A percentile compares a stretch with the other conserved stretches of the same genome.
Evolutionary conservation across 2,888 invertebrate species (phyloP).

Genomic region (Capitulum mitella): DNA sequence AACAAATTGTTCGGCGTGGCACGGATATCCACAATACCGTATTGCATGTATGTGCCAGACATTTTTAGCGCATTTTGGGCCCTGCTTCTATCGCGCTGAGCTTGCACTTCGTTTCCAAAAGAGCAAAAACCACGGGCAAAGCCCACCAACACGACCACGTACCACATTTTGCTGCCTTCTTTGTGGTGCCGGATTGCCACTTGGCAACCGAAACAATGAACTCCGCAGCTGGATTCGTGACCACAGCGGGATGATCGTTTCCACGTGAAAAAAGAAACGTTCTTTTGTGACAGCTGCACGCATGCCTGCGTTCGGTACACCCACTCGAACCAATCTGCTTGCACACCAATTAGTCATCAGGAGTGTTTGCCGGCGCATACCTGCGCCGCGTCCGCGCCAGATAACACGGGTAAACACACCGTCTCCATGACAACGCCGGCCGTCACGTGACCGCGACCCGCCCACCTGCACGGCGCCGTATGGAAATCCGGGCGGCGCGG

Average conservation of each 20-base stretch:
- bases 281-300: not conserved
- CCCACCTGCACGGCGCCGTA: not conserved
- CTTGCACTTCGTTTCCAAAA: too few species aligned
- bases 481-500: not conserved
- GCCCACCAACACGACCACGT: not conserved
- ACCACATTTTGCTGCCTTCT: not conserved
- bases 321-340: not conserved
- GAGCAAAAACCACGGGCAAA: too few species aligned
- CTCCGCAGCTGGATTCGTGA: not conserved
- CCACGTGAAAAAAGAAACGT: not conserved
- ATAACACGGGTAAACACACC: conserved; percentile 4
- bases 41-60: too few species aligned
- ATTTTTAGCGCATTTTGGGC: too few species aligned
- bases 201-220: not conserved
- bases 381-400: not conserved
- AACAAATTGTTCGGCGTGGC: too few species aligned
- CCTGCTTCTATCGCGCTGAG: too few species aligned
- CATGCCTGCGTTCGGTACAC: not conserved
- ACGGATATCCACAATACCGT: too few species aligned
- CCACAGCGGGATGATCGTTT: not conserved
- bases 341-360: conserved; percentile 9
- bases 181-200: not conserved
- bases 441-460: conserved; percentile 1
- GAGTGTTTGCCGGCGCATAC: conserved; percentile 7
- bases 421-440: conserved; percentile 4